Conservation (phyloP, 2,888 invertebrate genomes). For the Syrphus vitripennis region DNA sequence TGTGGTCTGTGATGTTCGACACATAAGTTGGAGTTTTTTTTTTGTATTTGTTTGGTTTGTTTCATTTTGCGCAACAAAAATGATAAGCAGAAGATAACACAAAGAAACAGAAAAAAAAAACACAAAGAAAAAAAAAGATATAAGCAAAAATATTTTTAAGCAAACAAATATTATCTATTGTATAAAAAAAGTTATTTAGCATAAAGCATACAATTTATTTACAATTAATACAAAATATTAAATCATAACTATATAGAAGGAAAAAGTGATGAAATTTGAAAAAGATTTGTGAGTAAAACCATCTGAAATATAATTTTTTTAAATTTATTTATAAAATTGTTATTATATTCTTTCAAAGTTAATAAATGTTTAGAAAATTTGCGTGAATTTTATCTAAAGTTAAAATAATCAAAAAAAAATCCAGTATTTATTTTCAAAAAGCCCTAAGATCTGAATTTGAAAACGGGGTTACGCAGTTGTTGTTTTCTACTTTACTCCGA, state of each 20-base stretch:
- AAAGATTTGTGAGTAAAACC: neutral
- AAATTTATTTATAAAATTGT: neutral
- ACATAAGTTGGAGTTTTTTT: conserved; percentile 65
- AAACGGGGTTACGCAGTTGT: neutral
- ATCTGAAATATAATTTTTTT: neutral
- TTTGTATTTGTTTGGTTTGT: conserved; percentile 53
- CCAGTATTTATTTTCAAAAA: neutral
- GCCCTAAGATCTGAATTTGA: neutral
- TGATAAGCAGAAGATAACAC: conserved; percentile 40
- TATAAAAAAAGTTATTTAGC: conserved; percentile 5
- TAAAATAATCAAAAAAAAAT: neutral
- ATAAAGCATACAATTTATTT: conserved; percentile 20
- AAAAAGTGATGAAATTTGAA: neutral
- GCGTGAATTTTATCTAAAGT: neutral
- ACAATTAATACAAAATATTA: neutral
- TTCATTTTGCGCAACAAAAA: conserved; percentile 54
- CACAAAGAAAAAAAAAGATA: conserved; percentile 29
- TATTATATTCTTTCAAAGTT: neutral
- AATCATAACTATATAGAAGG: neutral
- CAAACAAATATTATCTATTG: conserved; percentile 7
- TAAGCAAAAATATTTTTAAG: conserved; percentile 55
- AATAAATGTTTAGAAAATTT: neutral
- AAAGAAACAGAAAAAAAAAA: conserved; percentile 64
- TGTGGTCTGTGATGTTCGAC: conserved; percentile 48
- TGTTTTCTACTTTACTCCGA: neutral